phyloP scores from a whole-genome alignment of 1,140 invertebrate genomes.

The Drosophila bocqueti region DNA sequence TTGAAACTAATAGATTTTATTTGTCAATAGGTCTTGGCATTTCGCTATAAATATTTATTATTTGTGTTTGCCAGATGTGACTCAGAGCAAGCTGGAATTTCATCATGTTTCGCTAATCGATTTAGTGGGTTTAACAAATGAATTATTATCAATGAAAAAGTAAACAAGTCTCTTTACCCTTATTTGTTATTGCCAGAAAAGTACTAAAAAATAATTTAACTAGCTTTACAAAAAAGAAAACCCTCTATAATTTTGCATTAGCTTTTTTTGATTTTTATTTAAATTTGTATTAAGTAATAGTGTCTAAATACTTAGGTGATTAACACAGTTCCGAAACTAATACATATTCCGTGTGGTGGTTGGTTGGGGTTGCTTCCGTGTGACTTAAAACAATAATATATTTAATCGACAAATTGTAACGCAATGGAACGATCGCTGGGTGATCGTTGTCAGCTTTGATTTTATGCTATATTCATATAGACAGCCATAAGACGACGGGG shows the following conservation, averaged over 20 bases:
- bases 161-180: background rate
- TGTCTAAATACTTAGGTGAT: conserved; percentile 84
- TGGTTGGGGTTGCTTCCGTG: conserved; percentile 15
- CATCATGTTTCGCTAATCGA: conserved; percentile 15
- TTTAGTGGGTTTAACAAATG: background rate
- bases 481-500: conserved; percentile 61
- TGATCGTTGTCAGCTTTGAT: conserved; percentile 69
- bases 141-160: conserved; percentile 1
- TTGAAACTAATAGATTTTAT: conserved; percentile 1
- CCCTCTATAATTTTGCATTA: conserved; percentile 30
- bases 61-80: conserved; percentile 4
- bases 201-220: background rate
- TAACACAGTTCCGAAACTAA: conserved; percentile 82
- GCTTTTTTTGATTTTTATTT: conserved; percentile 55
- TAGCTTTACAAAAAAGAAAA: background rate
- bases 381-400: conserved; percentile 58
- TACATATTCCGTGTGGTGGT: conserved; percentile 64
- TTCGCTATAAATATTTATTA: conserved; percentile 15
- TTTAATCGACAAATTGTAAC: conserved; percentile 60
- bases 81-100: conserved; percentile 6
- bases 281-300: conserved; percentile 78
- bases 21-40: conserved; percentile 17
- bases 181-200: background rate
- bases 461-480: conserved; percentile 58
- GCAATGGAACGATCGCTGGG: conserved; percentile 62